Evolutionary conservation across 2,888 invertebrate species (phyloP), one percentile per base, ranked within the genome.

Genomic region (Smittia sp.): DNA sequence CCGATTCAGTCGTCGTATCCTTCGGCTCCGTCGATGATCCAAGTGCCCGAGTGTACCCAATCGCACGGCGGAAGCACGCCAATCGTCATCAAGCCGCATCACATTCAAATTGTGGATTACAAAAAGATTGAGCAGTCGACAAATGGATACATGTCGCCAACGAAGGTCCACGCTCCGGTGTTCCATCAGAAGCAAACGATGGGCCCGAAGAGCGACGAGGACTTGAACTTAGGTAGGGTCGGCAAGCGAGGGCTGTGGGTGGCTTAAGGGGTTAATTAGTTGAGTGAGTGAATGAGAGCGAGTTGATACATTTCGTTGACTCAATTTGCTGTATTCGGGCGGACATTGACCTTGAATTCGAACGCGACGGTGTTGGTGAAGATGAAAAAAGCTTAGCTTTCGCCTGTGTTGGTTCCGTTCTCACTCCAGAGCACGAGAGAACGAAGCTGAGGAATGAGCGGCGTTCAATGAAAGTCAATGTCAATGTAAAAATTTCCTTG

Each of bases 41-140:
- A 73, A 73, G 73, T 73, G 25, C 73, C 63, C 2, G 73, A 73
- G 32, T 73, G 73, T 18, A 73, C 73, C 18, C 73, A 73, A 32
- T 73, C 73, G 1, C 69, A 69, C 22, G 69, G 69, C 9, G 69
- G 27, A 25, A 11, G 15, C n/a, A 24, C 20, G 22, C 46, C 63
- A 63, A 18, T 20, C 15, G 9, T 39, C 15, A 15, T 52, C 4
- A 52, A 54, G 22, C 32, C 18, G 20, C 58, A 72, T n/a, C 11
- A 25, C 1, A 58, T 62, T 22, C 72, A 72, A 63, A 27, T 27
- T 58, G 38, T 58, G 58, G 72, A 72, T 38, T 72, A 38, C 38
- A 22, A 69, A 54, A 32, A 54, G 27, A 27, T 13, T 69, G 27
- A 69, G 27, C 11, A 15, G 11, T 15, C 18, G 22, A 58, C 15